phyloP scores from a whole-genome alignment of 2,888 invertebrate genomes.

The Lutraria lutraria region DNA sequence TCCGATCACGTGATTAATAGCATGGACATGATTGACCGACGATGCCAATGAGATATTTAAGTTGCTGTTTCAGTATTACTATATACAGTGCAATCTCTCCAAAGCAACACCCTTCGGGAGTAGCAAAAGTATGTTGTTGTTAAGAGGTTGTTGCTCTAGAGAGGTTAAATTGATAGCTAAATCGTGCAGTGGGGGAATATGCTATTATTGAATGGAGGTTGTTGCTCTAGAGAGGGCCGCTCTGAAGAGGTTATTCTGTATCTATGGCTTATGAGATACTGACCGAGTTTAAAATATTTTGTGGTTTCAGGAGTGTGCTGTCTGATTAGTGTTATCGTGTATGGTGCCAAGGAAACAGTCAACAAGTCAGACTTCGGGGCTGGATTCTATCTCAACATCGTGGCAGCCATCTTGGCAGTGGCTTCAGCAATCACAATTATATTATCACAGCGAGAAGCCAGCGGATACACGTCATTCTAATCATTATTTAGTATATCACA shows the following conservation, averaged over 20 bases:
- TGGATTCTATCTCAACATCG: constrained; percentile 18
- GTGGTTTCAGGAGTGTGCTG: constrained; percentile 20
- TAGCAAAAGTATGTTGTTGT: not conserved
- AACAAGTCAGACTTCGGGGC: not conserved
- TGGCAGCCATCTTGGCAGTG: constrained; percentile 10
- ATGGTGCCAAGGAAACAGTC: not conserved
- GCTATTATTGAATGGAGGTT: too few relatives aligned
- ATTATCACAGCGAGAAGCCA: not conserved
- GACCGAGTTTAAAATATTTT: too few relatives aligned
- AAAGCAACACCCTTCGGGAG: not conserved
- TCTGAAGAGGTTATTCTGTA: too few relatives aligned
- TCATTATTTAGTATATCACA: not conserved
- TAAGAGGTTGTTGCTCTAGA: too few relatives aligned
- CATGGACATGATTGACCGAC: too few relatives aligned
- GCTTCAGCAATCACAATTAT: not conserved
- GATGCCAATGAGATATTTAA: too few relatives aligned
- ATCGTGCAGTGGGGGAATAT: too few relatives aligned
- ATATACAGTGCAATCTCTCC: not conserved
- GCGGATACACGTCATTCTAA: not conserved
- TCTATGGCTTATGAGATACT: too few relatives aligned
- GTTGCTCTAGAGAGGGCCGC: too few relatives aligned
- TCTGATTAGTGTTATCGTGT: constrained; percentile 9
- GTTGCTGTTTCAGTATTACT: too few relatives aligned
- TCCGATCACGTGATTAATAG: too few relatives aligned
- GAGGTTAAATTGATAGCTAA: too few relatives aligned